Base-by-base conservation (phyloP, 2,797 vertebrate genomes). In the Myotis vivesi region DNA sequence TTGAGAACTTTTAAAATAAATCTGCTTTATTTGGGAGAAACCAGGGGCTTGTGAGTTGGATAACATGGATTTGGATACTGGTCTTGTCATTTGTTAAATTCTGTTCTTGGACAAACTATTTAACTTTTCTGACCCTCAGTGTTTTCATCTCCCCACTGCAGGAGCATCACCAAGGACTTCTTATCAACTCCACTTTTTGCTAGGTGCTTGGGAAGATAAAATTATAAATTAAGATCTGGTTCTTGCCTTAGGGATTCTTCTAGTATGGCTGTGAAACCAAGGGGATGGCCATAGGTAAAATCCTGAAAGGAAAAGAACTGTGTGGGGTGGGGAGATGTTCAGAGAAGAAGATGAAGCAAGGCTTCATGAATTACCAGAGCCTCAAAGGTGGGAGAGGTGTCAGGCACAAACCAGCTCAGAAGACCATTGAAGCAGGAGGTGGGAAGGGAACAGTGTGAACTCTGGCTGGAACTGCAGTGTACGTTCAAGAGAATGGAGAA, bases 1-100 rank as follows among this genome's bases (percentile, higher is more conserved):
- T 55, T 84, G 66, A 95, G 72, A 94, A 94, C 30, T 79, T 80
- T 36, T 46, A 91, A 95, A 92, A 71, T 36, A 94, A 92, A 53
- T 76, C 8, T 55, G 20, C 36, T 83, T 96, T 81, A 55, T 59
- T 46, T 55, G 19, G 41, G 16, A 23, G 25, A 89, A 57, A n/a
- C 33, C 13, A 73, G 30, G 23, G 77, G 33, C n/a, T 44, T 79
- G 4, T 41, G 33, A 91, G 16, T 71, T 94, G 15, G 38, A 66
- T 87, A 91, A 68, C 46, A 69, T 73, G 38, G 25, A 86, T 96
- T 71, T 89, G 33, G 59, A 62, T 30, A 33, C 6, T 25, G 41
- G 5, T 33, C 82, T 55, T 66, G 28, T 49, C 16, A 72, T 93
- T 94, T 88, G 85, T 85, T 92, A 66, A 83, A 36, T 96, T 89